Evolutionary conservation across 2,113 vertebrate species (phyloP).

Genomic region (Menura novaehollandiae): DNA sequence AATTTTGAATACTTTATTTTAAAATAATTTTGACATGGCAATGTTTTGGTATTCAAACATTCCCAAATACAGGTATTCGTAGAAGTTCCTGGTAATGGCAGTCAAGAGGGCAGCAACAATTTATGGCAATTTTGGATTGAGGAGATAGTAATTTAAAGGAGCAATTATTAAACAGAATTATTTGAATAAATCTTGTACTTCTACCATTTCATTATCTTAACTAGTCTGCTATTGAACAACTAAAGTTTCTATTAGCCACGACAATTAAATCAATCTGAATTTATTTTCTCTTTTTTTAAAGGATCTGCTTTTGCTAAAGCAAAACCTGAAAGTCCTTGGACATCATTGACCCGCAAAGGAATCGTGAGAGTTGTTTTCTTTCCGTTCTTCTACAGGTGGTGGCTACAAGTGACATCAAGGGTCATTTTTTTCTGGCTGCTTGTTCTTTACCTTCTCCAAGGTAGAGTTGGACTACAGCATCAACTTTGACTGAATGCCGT

Average conservation of each 20-base stretch:
- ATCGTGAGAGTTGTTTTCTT: conserved; percentile 97
- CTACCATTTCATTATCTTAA: neutral
- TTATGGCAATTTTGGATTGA: neutral
- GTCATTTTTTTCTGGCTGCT: conserved; percentile 93
- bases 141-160: neutral
- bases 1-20: neutral
- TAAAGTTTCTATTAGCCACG: neutral
- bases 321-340: conserved; percentile 99
- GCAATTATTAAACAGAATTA: neutral
- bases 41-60: neutral
- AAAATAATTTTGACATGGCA: neutral
- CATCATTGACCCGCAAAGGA: conserved; percentile 94
- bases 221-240: neutral
- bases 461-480: conserved; percentile 67
- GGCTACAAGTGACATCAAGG: conserved; percentile 96
- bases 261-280: neutral
- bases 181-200: neutral
- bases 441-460: conserved; percentile 94
- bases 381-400: conserved; percentile 97
- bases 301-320: conserved; percentile 98
- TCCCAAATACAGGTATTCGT: neutral
- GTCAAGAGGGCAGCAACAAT: neutral
- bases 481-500: neutral
- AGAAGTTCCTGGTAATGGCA: neutral
- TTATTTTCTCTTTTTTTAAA: conserved; percentile 53